phyloP scores from a whole-genome alignment of 2,888 invertebrate genomes.

The Tiliacea citrago region DNA sequence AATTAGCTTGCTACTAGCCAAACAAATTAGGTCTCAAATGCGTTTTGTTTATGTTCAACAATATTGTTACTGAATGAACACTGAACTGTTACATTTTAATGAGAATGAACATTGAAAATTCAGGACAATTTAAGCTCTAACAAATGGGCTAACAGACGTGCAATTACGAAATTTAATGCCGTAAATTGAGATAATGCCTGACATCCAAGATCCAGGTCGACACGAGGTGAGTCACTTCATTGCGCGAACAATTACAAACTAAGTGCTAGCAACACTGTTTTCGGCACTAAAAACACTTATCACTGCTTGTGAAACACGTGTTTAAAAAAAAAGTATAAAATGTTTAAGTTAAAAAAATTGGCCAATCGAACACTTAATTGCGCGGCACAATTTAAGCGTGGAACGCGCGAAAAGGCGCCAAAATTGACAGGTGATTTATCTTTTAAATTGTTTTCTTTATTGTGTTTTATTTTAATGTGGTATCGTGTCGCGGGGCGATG shows the following conservation, averaged over 20 bases:
- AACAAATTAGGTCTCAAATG: constrained; percentile 42
- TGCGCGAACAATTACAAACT: constrained; percentile 72
- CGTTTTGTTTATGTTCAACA: constrained; percentile 57
- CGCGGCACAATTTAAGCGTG: constrained; percentile 60
- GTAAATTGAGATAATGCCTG: constrained; percentile 81
- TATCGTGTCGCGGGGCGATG: constrained; percentile 85
- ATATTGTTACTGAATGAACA: constrained; percentile 36
- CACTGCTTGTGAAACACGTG: constrained; percentile 68
- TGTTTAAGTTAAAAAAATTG: constrained; percentile 51
- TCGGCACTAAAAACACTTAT: constrained; percentile 68
- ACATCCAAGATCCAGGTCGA: constrained; percentile 75
- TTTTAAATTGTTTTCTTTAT: constrained; percentile 64
- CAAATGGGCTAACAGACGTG: constrained; percentile 52
- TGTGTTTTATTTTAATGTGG: constrained; percentile 75
- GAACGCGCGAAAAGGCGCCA: constrained; percentile 61
- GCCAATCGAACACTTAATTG: constrained; percentile 64
- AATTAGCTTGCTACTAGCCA: constrained; percentile 57
- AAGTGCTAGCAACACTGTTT: constrained; percentile 71
- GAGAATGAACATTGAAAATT: constrained; percentile 50
- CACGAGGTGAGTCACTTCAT: constrained; percentile 79
- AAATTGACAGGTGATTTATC: constrained; percentile 71
- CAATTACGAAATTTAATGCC: constrained; percentile 80
- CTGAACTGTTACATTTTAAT: constrained; percentile 45
- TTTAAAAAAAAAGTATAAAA: constrained; percentile 46
- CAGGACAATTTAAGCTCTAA: constrained; percentile 56